phyloP scores from a whole-genome alignment of 2,888 invertebrate species.

The Orchesellides sinensis region DNA sequence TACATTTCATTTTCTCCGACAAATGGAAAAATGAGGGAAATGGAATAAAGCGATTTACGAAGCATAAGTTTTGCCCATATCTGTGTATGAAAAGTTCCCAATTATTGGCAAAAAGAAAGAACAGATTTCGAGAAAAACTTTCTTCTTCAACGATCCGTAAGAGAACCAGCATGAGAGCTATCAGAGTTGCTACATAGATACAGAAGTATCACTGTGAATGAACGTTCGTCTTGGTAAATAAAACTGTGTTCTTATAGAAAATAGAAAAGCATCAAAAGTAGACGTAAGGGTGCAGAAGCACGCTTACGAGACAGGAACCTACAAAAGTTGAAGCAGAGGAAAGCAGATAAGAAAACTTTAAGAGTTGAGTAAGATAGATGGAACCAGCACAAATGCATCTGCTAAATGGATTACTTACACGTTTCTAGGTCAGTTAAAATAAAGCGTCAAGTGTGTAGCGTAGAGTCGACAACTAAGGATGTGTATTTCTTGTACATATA shows the following conservation, averaged over 20 bases:
- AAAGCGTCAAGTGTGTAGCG: neutral
- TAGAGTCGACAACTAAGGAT: neutral
- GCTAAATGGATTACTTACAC: slow-evolving; percentile 56
- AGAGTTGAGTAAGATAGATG: slow-evolving; percentile 52
- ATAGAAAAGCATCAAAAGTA: slow-evolving; percentile 20
- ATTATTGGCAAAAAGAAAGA: slow-evolving; percentile 45
- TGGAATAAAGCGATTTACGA: slow-evolving; percentile 55
- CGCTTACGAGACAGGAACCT: slow-evolving; percentile 9
- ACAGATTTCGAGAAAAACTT: slow-evolving; percentile 44
- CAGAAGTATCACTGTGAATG: neutral
- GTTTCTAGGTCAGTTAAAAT: slow-evolving; percentile 58
- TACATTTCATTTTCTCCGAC: slow-evolving; percentile 26
- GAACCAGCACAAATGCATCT: slow-evolving; percentile 51
- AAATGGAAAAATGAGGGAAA: slow-evolving; percentile 35
- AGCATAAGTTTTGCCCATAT: slow-evolving; percentile 34
- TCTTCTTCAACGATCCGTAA: slow-evolving; percentile 37
- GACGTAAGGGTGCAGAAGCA: slow-evolving; percentile 10
- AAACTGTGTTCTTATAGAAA: neutral
- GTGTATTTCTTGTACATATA: neutral
- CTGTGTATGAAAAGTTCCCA: slow-evolving; percentile 48
- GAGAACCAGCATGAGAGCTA: slow-evolving; percentile 44
- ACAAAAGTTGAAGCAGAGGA: slow-evolving; percentile 18
- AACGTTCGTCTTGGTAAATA: too few relatives aligned
- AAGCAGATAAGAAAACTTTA: slow-evolving; percentile 29
- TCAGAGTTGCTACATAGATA: slow-evolving; percentile 12